Evolutionary conservation across 1,140 invertebrate species (phyloP), one percentile per base, ranked within the genome.

Genomic region (Temnothorax longispinosus): DNA sequence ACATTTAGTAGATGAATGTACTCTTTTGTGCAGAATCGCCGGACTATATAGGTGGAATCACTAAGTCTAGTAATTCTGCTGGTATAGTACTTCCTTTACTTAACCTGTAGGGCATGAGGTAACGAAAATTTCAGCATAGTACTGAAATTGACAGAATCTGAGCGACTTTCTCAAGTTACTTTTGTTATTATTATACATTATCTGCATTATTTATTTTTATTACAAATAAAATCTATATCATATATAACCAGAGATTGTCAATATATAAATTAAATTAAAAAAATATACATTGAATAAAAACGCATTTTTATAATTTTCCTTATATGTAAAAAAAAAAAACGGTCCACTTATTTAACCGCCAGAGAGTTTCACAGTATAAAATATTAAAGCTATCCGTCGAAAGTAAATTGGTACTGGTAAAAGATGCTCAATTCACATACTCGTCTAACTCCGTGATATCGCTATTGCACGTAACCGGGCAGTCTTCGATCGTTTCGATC

Each of bases 401-500:
- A 54, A 72, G 50, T 18, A 50, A 80, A 50, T 62, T 32, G 47
- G 32, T 5, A 18, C 8, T 15, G 7, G 27, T n/a, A 52, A 41
- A 86, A 32, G 38, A 54, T 32, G 52, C 52, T 69, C n/a, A 50
- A n/a, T 71, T 60, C 32, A 44, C 76, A 32, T 60, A 78, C 64
- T 58, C 80, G 67, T 82, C 11, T 41, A 58, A 35, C 41, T 47
- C 32, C 52, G 54, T 27, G 69, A 84, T 50, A 47, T 74, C 44
- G 44, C 27, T 35, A 47, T 75, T 21, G 67, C 18, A 58, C 15
- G 15, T 62, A 54, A 52, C 47, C 76, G 38, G 38, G 54, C 69
- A 56, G 56, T 54, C 54, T 67, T 87, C 80, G 81, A 85, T 89
- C 87, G 47, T 56, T 85, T 87, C 87, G 80, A 86, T 86, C 89